Percentiles rank a stretch among this genome's conserved stretches.
phyloP scores from a whole-genome alignment of 2,888 invertebrate species.

The Bellardia bayeri region DNA sequence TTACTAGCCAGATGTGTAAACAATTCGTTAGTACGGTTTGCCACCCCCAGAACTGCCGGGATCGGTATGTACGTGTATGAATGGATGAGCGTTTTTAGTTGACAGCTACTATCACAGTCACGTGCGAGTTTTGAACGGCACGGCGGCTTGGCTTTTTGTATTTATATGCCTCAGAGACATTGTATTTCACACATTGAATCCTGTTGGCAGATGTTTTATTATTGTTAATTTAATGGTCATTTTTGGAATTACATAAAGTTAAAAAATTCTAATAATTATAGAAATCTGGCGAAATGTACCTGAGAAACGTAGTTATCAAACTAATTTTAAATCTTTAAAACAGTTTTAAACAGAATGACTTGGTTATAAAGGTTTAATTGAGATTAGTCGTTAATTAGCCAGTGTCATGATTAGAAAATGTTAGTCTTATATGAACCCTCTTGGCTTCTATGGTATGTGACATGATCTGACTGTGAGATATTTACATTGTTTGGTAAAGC shows the following conservation, averaged over 20 bases:
- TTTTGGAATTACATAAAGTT: neutral
- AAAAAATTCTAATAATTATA: neutral
- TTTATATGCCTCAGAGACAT: conserved; percentile 4
- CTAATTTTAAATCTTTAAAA: neutral
- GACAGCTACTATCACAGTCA: conserved; percentile 37
- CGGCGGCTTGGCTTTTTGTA: conserved; percentile 25
- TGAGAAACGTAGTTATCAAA: neutral
- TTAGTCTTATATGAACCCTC: too few species aligned
- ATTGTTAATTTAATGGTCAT: neutral
- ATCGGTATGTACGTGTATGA: neutral
- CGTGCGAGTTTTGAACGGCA: conserved; percentile 32
- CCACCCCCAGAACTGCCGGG: neutral
- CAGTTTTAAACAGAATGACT: too few species aligned
- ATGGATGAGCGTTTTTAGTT: neutral
- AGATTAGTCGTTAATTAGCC: too few species aligned
- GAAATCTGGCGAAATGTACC: neutral
- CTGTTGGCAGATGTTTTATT: conserved; percentile 27
- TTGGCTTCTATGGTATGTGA: too few species aligned
- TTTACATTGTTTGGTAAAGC: too few species aligned
- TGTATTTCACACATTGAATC: conserved; percentile 30
- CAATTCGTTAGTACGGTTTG: neutral
- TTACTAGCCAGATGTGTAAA: too few species aligned
- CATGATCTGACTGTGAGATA: too few species aligned
- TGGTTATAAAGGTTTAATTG: too few species aligned
- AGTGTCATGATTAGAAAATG: too few species aligned